These are phyloP conservation scores for Philopedon plagiatum DNA, from an alignment of 2,888 invertebrate species.

Conservation along the genomic window DNA sequence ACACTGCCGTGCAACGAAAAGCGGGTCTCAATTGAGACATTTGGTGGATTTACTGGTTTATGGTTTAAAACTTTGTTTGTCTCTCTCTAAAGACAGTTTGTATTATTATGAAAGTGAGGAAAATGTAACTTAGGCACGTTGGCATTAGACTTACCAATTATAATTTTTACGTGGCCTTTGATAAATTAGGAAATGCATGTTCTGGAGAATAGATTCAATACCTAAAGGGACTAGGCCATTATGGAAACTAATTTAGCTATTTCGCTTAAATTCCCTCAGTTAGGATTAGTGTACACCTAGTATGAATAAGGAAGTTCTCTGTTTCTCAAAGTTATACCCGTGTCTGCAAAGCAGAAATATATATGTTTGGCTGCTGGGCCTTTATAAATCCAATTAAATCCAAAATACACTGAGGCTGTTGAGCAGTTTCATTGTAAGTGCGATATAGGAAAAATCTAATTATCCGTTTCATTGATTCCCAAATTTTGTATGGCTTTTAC, in stretches of 20 bases:
- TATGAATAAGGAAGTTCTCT: conserved; percentile 29
- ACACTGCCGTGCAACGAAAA: too few species aligned
- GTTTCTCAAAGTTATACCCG: conserved; percentile 41
- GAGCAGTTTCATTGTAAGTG: conserved; percentile 36
- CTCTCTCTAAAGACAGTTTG: too few species aligned
- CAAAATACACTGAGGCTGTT: conserved; percentile 35
- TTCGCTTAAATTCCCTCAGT: neutral
- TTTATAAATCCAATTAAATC: conserved; percentile 45
- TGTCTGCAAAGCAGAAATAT: conserved; percentile 40
- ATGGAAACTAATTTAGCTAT: conserved; percentile 5
- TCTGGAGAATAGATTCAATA: neutral
- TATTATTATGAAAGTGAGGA: too few species aligned
- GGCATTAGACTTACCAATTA: too few species aligned
- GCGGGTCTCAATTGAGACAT: too few species aligned
- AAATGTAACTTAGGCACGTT: too few species aligned
- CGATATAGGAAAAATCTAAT: neutral
- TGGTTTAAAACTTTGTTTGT: too few species aligned
- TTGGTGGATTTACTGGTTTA: too few species aligned
- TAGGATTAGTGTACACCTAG: conserved; percentile 11
- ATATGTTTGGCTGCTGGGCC: conserved; percentile 42
- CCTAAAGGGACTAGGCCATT: neutral
- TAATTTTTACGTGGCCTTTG: neutral
- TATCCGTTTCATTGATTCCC: neutral
- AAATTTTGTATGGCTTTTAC: too few species aligned
- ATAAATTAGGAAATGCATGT: neutral